These are phyloP conservation scores for Reticulitermes lucifugus DNA, from an alignment of 2,888 invertebrate genomes.

Conservation along the genomic window DNA sequence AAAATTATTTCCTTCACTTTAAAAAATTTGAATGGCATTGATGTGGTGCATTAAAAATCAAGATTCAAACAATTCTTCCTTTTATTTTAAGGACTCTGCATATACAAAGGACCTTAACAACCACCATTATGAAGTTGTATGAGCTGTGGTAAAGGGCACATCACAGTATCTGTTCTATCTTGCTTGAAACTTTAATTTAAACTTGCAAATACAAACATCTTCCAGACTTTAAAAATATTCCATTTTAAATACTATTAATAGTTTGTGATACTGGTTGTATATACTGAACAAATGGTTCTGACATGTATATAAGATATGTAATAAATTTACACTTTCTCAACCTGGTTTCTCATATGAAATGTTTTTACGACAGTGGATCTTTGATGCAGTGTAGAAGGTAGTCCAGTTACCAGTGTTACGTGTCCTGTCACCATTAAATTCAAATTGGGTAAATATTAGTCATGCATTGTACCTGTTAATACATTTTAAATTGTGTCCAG, in stretches of 20 bases:
- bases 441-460: slow-evolving; percentile 3
- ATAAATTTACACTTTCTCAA: neutral
- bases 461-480: slow-evolving; percentile 38
- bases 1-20: no score
- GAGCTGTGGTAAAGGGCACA: no score
- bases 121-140: no score
- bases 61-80: no score
- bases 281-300: no score
- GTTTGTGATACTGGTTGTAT: no score
- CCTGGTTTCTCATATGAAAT: neutral
- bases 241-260: no score
- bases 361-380: neutral
- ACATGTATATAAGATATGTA: neutral
- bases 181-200: no score
- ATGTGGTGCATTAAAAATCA: neutral
- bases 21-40: neutral
- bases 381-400: neutral
- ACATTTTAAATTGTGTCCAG: neutral
- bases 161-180: no score
- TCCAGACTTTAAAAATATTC: no score
- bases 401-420: slow-evolving; percentile 8
- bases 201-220: no score
- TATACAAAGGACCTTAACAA: neutral
- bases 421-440: neutral
- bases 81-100: no score